Base-by-base conservation (phyloP, 1,140 invertebrate species). In the Drosophila yakuba region DNA sequence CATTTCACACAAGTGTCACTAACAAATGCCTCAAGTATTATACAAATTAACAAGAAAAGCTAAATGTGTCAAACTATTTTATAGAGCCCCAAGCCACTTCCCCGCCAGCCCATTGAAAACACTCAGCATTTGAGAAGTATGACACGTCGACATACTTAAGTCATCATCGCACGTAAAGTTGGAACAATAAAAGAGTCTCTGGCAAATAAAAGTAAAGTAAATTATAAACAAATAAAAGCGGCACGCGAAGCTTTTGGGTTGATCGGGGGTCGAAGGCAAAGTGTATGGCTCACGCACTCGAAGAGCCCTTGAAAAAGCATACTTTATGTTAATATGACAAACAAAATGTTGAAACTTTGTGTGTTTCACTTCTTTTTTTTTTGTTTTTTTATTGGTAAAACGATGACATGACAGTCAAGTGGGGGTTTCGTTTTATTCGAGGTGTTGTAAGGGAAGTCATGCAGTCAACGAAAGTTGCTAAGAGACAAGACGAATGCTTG, bases 291-390 rank as follows among this genome's bases (percentile, higher is more conserved):
- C 61, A 43, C 47, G 54, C 54, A 78, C 74, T 73, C 55, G 55
- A 52, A 44, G 55, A 67, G 47, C 76, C 71, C 76, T 79, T 63
- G 60, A 79, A 78, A 78, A 79, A 73, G 78, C 75, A 78, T 64
- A 78, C 74, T 78, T 60, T 78, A 69, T 77, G 74, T 73, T 73
- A 73, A 78, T 73, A 78, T 73, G 75, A 79, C 76, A 79, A 79
- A 78, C 67, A 73, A 78, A 78, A 73, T 79, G 76, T 66, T 73
- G 57, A 54, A 78, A 64, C 36, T 58, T 72, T 35, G 48, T 50
- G 23, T 51, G 36, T 44, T 15, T 32, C 32, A 10, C 32, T 10
- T 32, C 8, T 32, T 32, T 8, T 32, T 32, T 8, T 6, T 36
- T 15, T 5, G 23, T 54, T 47, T 57, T 66, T 15, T 47, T 43